Base-by-base conservation (phyloP, 1,140 invertebrate genomes). In the Popillia japonica region DNA sequence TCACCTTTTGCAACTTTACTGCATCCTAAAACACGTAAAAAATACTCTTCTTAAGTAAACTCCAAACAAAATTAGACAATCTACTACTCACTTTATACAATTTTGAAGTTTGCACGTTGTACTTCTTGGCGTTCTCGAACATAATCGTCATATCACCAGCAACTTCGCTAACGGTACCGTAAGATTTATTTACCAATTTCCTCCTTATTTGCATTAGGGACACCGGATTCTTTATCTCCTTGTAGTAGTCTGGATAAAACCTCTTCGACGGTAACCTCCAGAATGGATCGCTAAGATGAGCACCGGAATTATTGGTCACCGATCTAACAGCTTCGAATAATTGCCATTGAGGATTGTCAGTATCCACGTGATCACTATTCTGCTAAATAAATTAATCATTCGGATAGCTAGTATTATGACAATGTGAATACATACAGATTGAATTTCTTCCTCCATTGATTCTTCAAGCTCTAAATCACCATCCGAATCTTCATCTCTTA, bases 81-180 rank as follows among this genome's bases (percentile, higher is more conserved):
- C 44, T 48, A 34, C 1, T n/a, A 34, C 27, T 48, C n/a, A 92
- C 94, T 87, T 95, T 95, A 83, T 97, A 98, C 34, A 99, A 88
- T 82, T 93, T 91, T 3, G 96, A 97, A 75, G 95, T 94, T 55
- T 95, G 93, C 74, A 94, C 88, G 86, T 99, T 99, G 86, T 98
- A 99, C 82, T 94, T 93, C 86, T 97, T 97, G 7, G 98, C 97
- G 90, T 99, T 99, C 86, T 99, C 95, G 89, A 99, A 98, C 93
- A 99, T 98, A n/a, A 98, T 92, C 86, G 98, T 98, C 89, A 99
- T 92, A 86, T 99, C 98, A 0, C 93, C 93, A n/a, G 96, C 95
- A 76, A 99, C 91, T 87, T 98, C 96, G 79, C 93, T 94, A 3
- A 99, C 88, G 14, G 93, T 95, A 3, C 92, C 93, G 87, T 99